A percentile compares a stretch with the other conserved stretches of the same genome.
These are phyloP conservation scores for Grantiella picta DNA, from an alignment of 2,113 vertebrate species.

Conservation along the genomic window DNA sequence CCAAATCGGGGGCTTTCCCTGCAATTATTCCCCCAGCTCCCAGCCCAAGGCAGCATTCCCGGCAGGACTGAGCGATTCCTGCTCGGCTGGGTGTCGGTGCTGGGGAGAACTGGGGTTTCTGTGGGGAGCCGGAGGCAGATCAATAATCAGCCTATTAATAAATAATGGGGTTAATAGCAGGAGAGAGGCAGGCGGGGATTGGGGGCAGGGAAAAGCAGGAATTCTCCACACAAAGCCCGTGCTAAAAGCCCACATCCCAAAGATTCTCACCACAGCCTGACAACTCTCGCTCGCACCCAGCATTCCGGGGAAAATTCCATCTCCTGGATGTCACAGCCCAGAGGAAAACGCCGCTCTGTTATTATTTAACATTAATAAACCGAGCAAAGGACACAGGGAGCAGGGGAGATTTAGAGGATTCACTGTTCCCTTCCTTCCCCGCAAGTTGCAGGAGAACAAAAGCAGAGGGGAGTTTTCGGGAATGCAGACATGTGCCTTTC, in stretches of 20 bases:
- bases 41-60: background rate
- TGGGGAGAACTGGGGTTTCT: background rate
- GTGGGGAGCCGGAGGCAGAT: slow-evolving; percentile 32
- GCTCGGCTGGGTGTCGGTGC: background rate
- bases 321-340: background rate
- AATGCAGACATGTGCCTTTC: background rate
- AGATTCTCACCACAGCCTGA: background rate
- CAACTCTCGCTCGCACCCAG: background rate
- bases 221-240: background rate
- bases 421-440: background rate
- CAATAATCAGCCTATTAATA: slow-evolving; percentile 47
- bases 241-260: slow-evolving; percentile 25
- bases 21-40: background rate
- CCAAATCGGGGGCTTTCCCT: background rate
- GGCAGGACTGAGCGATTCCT: background rate
- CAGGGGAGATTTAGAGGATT: background rate
- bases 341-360: background rate
- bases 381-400: background rate
- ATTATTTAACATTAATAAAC: background rate
- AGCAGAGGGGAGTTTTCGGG: background rate
- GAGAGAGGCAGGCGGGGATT: background rate
- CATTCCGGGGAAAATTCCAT: slow-evolving; percentile 19
- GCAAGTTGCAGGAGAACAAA: slow-evolving; percentile 1
- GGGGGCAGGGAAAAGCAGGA: background rate
- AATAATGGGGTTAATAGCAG: slow-evolving; percentile 28